Conservation (phyloP, 1,140 invertebrate genomes). For the Drosophila navojoa region DNA sequence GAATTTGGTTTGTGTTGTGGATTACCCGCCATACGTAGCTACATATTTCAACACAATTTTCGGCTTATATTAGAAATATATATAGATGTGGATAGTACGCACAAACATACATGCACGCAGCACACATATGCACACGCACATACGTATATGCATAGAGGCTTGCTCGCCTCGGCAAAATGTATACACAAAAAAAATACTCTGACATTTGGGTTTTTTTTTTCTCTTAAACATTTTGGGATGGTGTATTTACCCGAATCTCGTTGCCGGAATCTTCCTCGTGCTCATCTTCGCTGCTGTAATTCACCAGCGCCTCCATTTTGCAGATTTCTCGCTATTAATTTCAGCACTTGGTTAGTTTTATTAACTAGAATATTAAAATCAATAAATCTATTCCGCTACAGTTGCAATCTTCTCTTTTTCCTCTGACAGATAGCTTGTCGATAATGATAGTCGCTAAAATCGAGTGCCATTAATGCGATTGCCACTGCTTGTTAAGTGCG, state of each 20-base stretch:
- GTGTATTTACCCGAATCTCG: constrained; percentile 79
- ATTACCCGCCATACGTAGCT: constrained; percentile 17
- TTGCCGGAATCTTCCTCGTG: constrained; percentile 84
- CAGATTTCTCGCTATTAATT: neutral
- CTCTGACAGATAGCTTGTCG: constrained; percentile 16
- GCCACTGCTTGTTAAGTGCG: neutral
- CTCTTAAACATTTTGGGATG: constrained; percentile 1
- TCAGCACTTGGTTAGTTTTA: constrained; percentile 2
- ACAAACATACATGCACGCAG: neutral
- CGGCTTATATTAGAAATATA: neutral
- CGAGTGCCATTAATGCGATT: neutral
- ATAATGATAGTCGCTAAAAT: neutral
- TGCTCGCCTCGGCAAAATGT: constrained; percentile 46
- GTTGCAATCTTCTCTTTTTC: constrained; percentile 14
- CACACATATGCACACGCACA: constrained; percentile 12
- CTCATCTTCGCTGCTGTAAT: constrained; percentile 87
- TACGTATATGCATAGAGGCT: constrained; percentile 22
- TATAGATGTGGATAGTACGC: neutral
- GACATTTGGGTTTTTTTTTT: constrained; percentile 36
- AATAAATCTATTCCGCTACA: constrained; percentile 43
- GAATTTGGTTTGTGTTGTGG: constrained; percentile 4
- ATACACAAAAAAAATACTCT: constrained; percentile 52
- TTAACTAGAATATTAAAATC: constrained; percentile 42
- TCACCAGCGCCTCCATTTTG: constrained; percentile 86
- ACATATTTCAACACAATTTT: constrained; percentile 8